phyloP scores from a whole-genome alignment of 2,888 invertebrate genomes.

The Adela reaumurella region DNA sequence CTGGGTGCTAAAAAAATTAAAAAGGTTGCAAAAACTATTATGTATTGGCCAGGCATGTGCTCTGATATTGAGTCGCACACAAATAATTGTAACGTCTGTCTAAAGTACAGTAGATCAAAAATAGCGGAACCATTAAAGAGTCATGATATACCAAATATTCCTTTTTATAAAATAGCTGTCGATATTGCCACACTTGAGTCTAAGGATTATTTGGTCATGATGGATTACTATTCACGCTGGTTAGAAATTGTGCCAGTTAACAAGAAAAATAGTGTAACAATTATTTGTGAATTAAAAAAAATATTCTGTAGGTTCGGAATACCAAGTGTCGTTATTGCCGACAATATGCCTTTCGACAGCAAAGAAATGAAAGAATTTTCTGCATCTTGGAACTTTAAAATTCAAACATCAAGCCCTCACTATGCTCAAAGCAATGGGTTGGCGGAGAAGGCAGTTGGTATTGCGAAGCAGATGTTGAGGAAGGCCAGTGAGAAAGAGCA shows the following conservation, averaged over 20 bases:
- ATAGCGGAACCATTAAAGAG: constrained; percentile 9
- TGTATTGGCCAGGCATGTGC: constrained; percentile 15
- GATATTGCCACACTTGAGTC: constrained; percentile 18
- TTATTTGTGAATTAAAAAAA: constrained; percentile 10
- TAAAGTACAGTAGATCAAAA: constrained; percentile 10
- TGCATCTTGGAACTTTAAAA: constrained; percentile 12
- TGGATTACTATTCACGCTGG: constrained; percentile 14
- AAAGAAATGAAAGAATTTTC: constrained; percentile 12
- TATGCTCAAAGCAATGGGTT: constrained; percentile 15
- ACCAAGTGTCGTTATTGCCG: constrained; percentile 10
- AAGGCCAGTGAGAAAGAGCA: constrained; percentile 6
- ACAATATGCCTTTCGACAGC: constrained; percentile 15
- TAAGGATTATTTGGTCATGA: constrained; percentile 13
- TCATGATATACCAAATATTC: constrained; percentile 15
- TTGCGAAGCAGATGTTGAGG: constrained; percentile 11
- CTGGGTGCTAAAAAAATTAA: constrained; percentile 17
- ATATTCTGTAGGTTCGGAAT: constrained; percentile 13
- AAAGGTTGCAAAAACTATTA: constrained; percentile 12
- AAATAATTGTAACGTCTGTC: constrained; percentile 10
- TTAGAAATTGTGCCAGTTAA: constrained; percentile 11
- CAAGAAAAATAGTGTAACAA: constrained; percentile 8
- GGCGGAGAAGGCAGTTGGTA: constrained; percentile 7
- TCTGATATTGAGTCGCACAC: constrained; percentile 12
- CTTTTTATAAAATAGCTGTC: constrained; percentile 17
- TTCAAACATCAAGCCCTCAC: constrained; percentile 12